These are phyloP conservation scores for Tineola bisselliella DNA, from an alignment of 2,888 invertebrate genomes.

Conservation along the genomic window DNA sequence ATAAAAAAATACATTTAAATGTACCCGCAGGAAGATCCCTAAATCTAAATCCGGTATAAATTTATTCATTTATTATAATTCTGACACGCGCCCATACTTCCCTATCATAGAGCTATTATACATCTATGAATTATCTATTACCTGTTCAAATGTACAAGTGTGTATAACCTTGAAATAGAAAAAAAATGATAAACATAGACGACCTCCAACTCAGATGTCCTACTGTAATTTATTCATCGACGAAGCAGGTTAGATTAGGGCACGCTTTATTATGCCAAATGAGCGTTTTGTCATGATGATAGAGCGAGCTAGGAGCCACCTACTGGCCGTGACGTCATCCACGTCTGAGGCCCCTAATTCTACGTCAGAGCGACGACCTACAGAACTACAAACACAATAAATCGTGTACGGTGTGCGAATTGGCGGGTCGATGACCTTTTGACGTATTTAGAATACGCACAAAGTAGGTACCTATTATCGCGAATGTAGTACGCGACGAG, in stretches of 20 bases:
- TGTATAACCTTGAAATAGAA: slow-evolving; percentile 52
- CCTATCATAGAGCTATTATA: neutral
- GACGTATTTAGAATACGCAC: slow-evolving; percentile 65
- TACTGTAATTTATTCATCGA: slow-evolving; percentile 35
- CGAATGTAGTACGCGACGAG: slow-evolving; percentile 53
- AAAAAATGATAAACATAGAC: slow-evolving; percentile 57
- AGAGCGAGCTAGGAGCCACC: slow-evolving; percentile 14
- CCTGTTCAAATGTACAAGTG: neutral
- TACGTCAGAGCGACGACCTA: slow-evolving; percentile 61
- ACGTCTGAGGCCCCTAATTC: slow-evolving; percentile 52
- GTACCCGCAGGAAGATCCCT: too few relatives aligned
- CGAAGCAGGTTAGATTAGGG: slow-evolving; percentile 57
- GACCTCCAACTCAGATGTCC: slow-evolving; percentile 56
- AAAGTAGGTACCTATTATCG: slow-evolving; percentile 59
- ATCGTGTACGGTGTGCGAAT: slow-evolving; percentile 53
- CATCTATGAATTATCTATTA: neutral
- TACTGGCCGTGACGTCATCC: slow-evolving; percentile 44
- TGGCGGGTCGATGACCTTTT: slow-evolving; percentile 59
- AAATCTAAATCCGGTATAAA: neutral
- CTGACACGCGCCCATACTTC: neutral
- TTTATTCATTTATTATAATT: neutral
- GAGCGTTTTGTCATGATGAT: slow-evolving; percentile 48
- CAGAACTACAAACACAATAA: slow-evolving; percentile 67
- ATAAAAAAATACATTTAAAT: too few relatives aligned
- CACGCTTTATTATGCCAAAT: slow-evolving; percentile 48